Percentiles rank a stretch among this genome's conserved stretches.
phyloP scores from a whole-genome alignment of 2,888 invertebrate genomes.

The Salpingus planirostris region DNA sequence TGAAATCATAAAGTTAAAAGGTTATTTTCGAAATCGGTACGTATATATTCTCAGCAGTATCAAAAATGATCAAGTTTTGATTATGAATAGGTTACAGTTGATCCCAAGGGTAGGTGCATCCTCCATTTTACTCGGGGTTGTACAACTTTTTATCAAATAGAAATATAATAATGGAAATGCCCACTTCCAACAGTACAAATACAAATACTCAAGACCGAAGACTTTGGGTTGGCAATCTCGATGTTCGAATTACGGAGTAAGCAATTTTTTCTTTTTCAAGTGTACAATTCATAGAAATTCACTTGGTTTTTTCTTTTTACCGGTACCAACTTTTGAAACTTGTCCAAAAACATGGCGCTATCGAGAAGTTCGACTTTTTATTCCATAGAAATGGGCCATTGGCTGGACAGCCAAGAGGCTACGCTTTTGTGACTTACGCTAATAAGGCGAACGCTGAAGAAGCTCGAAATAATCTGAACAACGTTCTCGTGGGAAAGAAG shows the following conservation, averaged over 20 bases:
- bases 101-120: too few relatives aligned
- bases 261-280: constrained; percentile 31
- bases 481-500: constrained; percentile 63
- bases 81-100: too few relatives aligned
- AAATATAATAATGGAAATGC: too few relatives aligned
- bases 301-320: constrained; percentile 44
- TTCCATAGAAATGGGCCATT: constrained; percentile 88
- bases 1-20: too few relatives aligned
- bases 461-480: constrained; percentile 67
- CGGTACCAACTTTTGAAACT: constrained; percentile 94
- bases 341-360: constrained; percentile 86
- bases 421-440: constrained; percentile 83
- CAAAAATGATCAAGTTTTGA: too few relatives aligned
- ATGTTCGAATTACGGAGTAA: constrained; percentile 90
- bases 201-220: too few relatives aligned
- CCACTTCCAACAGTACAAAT: too few relatives aligned
- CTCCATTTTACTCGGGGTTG: too few relatives aligned
- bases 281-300: constrained; percentile 2
- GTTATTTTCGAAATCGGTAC: too few relatives aligned
- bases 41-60: too few relatives aligned
- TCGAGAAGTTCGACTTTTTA: constrained; percentile 92
- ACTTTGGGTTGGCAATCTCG: constrained; percentile 89
- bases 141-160: too few relatives aligned
- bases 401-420: constrained; percentile 83
- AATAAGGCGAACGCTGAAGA: constrained; percentile 56